phyloP scores from a whole-genome alignment of 2,113 vertebrate species.

The Tragelaphus buxtoni region DNA sequence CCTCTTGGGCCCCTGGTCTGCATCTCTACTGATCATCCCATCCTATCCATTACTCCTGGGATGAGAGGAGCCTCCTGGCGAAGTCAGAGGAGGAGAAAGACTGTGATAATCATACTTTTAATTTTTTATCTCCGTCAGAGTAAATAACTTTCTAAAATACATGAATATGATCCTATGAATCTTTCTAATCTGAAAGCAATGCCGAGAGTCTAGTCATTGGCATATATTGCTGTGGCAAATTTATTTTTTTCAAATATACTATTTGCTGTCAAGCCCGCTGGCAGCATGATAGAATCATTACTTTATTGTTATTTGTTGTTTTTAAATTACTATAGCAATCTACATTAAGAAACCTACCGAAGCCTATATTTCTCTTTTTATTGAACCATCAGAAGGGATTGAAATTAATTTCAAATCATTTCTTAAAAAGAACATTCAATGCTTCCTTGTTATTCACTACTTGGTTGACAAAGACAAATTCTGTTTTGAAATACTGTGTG shows the following conservation, averaged over 20 bases:
- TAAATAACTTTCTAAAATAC: conserved; percentile 56
- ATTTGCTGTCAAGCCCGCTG: conserved; percentile 24
- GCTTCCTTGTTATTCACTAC: conserved; percentile 52
- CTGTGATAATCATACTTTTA: conserved; percentile 46
- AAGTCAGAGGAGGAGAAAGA: background rate
- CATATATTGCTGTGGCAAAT: conserved; percentile 50
- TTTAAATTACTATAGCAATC: conserved; percentile 63
- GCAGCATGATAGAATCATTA: conserved; percentile 40
- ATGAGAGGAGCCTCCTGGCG: background rate
- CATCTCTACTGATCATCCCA: background rate
- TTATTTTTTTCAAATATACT: conserved; percentile 59
- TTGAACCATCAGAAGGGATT: conserved; percentile 39
- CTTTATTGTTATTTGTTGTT: conserved; percentile 60
- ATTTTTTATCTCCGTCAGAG: conserved; percentile 42
- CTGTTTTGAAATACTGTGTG: conserved; percentile 66
- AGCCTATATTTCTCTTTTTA: conserved; percentile 61
- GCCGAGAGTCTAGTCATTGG: conserved; percentile 30
- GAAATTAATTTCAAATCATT: conserved; percentile 68
- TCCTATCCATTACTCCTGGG: background rate
- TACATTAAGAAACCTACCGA: conserved; percentile 46
- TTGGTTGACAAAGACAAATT: conserved; percentile 62
- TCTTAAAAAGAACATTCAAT: conserved; percentile 56
- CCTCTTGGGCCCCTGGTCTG: background rate
- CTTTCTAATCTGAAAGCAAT: conserved; percentile 59
- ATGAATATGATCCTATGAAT: conserved; percentile 44